Evolutionary conservation across 2,888 invertebrate genomes (phyloP), one percentile per base, ranked within the genome.

Genomic region (Poecilobothrus nobilitatus): DNA sequence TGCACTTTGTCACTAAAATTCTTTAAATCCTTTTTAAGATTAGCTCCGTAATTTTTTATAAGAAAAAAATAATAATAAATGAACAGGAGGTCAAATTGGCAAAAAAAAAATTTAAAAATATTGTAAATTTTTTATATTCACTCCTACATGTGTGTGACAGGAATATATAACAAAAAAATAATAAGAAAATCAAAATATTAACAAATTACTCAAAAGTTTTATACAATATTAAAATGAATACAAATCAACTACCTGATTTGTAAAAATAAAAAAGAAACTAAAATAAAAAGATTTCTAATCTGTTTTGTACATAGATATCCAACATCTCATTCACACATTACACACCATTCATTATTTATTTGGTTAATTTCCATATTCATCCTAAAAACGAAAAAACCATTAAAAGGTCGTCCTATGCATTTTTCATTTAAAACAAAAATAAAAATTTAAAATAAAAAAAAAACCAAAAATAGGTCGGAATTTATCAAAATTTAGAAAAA

Each of bases 391-490:
- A 15, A 18, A 18, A 53, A 53, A 18, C 53, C 53, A 53, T 53
- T 53, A 53, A 53, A 18, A 53, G 53, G 53, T 53, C 18, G 53
- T 53, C 53, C 18, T 53, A 53, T 53, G 53, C 53, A 12, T 53
- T 53, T 53, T 53, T 53, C 41, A 12, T 41, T 12, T 12, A 6
- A 41, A 41, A 41, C 2, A 41, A 41, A 41, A 41, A 41, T 1
- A 41, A 41, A 27, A 27, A 27, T 27, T 27, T 27, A n/a, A n/a
- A n/a, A n/a, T 1, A 18, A 53, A 53, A 18, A 18, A 18, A n/a
- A 53, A 53, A 53, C 53, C 15, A 53, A 53, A 53, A 53, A 53
- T 53, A 53, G 53, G 53, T 53, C 53, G 53, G 53, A 53, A 53
- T 53, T 53, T 53, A 53, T 53, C 53, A 53, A 18, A 18, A 53